Percentiles rank a stretch among this genome's conserved stretches.
Conservation (phyloP, 2,113 vertebrate genomes). For the Cathartes aura region DNA sequence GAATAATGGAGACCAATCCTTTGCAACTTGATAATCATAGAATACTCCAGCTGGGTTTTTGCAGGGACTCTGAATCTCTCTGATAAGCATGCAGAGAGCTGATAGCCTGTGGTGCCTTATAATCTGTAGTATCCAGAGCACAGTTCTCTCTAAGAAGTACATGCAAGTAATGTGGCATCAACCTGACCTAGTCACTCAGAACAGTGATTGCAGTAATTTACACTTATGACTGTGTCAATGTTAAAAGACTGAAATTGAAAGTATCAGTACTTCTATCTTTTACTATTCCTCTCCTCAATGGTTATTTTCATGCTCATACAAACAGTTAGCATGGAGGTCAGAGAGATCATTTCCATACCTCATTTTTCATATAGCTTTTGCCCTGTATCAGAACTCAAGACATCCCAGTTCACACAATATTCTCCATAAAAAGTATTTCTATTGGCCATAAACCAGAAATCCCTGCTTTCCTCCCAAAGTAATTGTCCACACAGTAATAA, state of each 20-base stretch:
- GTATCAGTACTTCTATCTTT: neutral
- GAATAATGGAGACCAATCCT: slow-evolving; percentile 2
- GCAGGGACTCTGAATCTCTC: slow-evolving; percentile 16
- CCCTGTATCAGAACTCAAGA: neutral
- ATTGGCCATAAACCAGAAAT: neutral
- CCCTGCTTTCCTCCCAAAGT: neutral
- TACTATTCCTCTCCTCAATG: neutral
- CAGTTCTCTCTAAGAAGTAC: neutral
- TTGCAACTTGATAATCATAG: neutral
- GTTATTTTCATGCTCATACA: neutral
- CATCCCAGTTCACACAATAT: neutral
- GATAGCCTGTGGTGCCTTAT: slow-evolving; percentile 16
- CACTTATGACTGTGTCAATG: neutral
- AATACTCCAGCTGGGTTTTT: slow-evolving; percentile 20
- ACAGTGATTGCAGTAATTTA: slow-evolving; percentile 21
- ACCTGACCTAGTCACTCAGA: neutral
- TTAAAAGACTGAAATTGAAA: neutral
- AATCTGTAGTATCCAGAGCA: slow-evolving; percentile 12
- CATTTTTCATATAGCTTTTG: neutral
- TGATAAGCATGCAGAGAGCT: neutral
- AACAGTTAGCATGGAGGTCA: neutral
- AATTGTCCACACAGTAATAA: neutral
- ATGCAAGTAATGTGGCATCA: neutral
- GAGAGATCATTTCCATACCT: neutral
- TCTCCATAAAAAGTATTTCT: neutral